Evolutionary conservation across 1,140 invertebrate species (phyloP), one percentile per base, ranked within the genome.

Genomic region (Brachionus paranguensis): DNA sequence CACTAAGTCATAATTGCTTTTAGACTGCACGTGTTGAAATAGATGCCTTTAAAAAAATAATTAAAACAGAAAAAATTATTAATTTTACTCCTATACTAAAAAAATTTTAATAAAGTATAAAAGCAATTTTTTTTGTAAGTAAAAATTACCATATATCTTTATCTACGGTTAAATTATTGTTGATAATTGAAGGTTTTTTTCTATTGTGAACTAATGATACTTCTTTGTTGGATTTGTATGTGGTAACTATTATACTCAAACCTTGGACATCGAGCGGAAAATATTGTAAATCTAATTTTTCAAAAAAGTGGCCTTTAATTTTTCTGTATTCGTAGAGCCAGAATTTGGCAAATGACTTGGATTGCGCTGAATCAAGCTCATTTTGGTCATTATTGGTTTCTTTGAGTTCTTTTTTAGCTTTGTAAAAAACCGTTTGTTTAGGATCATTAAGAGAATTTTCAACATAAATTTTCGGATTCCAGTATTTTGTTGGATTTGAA

Each of bases 1-100:
- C 84, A 85, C 33, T 84, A 84, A 7, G 70, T 85, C 83, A 86
- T 85, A 37, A 85, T 78, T 76, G 64, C 74, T 81, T 83, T 84
- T 84, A 5, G 85, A 83, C 72, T 86, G 85, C 14, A 86, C 85
- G 68, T 86, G 86, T 81, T 86, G 85, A 72, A 86, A 85, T 41
- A 86, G 47, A 70, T 81, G 78, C 86, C 86, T 86, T n/a, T 17
- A 11, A 76, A 53, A 76, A 20, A 60, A 17, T 8, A 60, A 60
- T 24, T 10, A 20, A 20, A 53, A 53, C 17, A 53, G 17, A 60
- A 60, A 55, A 60, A 24, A 60, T 60, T 20, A 17, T 7, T 37
- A 53, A 53, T 53, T n/a, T 14, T 53, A 53, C 47, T 53, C 17
- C 4, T 53, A 4, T 53, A 53, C 47, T 3, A 78, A 11, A 45